Evolutionary conservation across 2,113 vertebrate species (phyloP).

Genomic region (Hydropotes inermis): DNA sequence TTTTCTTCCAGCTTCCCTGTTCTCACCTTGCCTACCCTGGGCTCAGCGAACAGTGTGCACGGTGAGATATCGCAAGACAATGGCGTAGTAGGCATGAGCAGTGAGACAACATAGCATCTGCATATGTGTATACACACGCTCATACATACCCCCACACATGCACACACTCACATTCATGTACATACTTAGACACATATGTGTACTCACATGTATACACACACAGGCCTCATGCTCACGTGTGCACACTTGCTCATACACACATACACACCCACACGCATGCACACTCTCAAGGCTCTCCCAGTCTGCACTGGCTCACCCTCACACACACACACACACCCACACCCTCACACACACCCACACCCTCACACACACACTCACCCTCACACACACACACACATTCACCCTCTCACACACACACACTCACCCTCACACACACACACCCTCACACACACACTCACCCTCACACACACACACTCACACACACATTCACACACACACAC

Average conservation of each 20-base stretch:
- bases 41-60: not conserved
- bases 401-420: not conserved
- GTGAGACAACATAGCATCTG: not conserved
- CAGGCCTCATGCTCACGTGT: not conserved
- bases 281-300: not conserved
- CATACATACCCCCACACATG: too few relatives aligned
- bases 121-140: not conserved
- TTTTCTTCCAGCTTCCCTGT: not conserved
- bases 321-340: not conserved
- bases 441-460: not conserved
- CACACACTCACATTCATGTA: not conserved
- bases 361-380: too few relatives aligned
- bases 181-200: too few relatives aligned
- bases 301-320: not conserved
- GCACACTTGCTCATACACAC: not conserved
- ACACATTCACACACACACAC: not conserved
- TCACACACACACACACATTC: not conserved
- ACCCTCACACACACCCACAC: not conserved
- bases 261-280: fast-evolving
- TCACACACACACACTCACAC: not conserved
- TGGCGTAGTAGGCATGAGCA: not conserved
- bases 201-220: not conserved
- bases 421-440: not conserved
- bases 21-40: not conserved
- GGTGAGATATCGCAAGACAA: not conserved